Conservation (phyloP, 53 echinoderm and acorn worm species). For the Mesocentrotus franciscanus region DNA sequence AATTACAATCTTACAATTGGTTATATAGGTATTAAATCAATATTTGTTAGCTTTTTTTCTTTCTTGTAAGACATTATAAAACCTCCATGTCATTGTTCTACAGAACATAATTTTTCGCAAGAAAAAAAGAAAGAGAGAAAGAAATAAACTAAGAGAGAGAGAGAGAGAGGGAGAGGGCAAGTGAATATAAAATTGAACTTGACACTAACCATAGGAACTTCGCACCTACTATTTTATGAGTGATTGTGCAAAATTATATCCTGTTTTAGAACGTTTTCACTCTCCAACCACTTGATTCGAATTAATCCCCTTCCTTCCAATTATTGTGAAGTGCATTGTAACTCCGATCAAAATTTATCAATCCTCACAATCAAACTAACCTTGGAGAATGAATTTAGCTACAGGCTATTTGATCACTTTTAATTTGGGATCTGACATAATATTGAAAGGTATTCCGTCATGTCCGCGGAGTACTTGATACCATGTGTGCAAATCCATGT, state of each 20-base stretch:
- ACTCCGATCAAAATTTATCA: background rate
- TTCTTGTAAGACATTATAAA: too few relatives aligned
- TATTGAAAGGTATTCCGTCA: background rate
- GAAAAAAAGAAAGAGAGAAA: too few relatives aligned
- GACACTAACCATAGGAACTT: background rate
- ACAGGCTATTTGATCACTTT: background rate
- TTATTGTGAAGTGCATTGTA: constrained; percentile 45
- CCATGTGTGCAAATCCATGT: background rate
- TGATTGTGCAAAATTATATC: constrained; percentile 38
- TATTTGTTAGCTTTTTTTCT: background rate
- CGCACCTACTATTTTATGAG: background rate
- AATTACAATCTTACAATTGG: too few relatives aligned
- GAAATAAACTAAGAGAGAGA: too few relatives aligned
- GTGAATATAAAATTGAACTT: background rate
- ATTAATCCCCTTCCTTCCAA: constrained; percentile 46
- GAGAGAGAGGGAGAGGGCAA: background rate
- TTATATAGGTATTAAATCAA: too few relatives aligned
- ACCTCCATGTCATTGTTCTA: too few relatives aligned
- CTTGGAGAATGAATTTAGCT: constrained; percentile 14
- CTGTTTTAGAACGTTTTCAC: background rate
- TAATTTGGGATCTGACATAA: constrained; percentile 37
- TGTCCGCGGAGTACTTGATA: background rate
- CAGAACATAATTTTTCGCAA: too few relatives aligned
- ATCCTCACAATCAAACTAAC: background rate
- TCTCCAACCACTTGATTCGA: constrained; percentile 18